Percentiles rank a stretch among this genome's conserved stretches.
phyloP scores from a whole-genome alignment of 2,797 vertebrate genomes.

The Amazonetta brasiliensis region DNA sequence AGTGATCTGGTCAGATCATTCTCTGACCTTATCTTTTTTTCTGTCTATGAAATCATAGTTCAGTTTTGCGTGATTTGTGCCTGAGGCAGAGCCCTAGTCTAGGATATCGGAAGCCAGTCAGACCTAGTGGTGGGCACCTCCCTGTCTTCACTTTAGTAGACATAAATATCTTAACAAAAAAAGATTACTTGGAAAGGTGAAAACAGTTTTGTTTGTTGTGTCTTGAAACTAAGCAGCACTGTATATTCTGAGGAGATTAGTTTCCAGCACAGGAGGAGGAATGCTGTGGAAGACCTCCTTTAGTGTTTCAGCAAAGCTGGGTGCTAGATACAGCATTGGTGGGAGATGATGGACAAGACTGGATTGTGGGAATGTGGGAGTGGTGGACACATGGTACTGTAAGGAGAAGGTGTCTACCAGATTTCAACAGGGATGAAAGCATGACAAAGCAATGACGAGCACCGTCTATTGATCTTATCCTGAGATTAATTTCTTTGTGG shows the following conservation, averaged over 20 bases:
- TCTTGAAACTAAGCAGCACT: neutral
- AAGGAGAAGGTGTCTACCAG: constrained; percentile 5
- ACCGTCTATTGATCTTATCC: neutral
- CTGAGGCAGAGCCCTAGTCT: neutral
- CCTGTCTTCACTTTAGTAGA: neutral
- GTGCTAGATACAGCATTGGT: neutral
- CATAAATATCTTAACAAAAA: neutral
- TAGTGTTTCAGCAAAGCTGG: neutral
- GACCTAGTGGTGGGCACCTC: neutral
- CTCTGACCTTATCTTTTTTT: neutral
- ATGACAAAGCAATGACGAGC: neutral
- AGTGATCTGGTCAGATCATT: neutral
- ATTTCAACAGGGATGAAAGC: neutral
- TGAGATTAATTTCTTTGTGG: constrained; percentile 16
- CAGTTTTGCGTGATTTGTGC: neutral
- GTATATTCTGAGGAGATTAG: neutral
- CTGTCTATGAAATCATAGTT: neutral
- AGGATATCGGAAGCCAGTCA: neutral
- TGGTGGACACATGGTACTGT: neutral
- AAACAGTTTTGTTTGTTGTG: neutral
- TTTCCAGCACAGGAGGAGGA: neutral
- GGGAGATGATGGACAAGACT: neutral
- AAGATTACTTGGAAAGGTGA: neutral
- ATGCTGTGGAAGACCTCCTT: neutral
- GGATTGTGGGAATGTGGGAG: neutral